These are phyloP conservation scores for Oreocharis arfaki DNA, from an alignment of 2,113 vertebrate species.

Conservation along the genomic window DNA sequence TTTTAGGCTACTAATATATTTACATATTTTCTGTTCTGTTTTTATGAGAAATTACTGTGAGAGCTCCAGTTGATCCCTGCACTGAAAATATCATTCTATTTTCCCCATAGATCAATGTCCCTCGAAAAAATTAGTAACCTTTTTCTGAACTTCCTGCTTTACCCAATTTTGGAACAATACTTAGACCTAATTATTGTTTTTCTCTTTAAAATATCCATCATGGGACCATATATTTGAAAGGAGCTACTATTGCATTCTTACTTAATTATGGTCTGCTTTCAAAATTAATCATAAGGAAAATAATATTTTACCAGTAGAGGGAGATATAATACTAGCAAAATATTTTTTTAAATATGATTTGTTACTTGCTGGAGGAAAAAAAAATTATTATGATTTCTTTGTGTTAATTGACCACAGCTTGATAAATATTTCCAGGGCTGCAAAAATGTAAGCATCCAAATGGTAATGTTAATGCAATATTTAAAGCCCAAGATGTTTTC, in stretches of 20 bases:
- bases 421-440: background rate
- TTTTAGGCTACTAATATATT: background rate
- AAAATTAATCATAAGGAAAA: background rate
- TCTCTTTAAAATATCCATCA: background rate
- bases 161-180: background rate
- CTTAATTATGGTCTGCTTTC: background rate
- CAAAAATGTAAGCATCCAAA: background rate
- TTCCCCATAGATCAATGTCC: background rate
- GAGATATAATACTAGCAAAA: slow-evolving; percentile 8
- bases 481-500: background rate
- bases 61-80: background rate
- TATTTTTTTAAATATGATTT: background rate
- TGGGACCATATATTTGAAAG: background rate
- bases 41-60: background rate
- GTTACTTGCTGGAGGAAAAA: background rate
- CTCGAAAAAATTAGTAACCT: background rate
- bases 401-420: background rate
- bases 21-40: background rate
- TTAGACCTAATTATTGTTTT: background rate
- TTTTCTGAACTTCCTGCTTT: background rate
- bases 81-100: background rate
- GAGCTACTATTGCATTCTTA: background rate
- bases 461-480: background rate
- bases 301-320: slow-evolving; percentile 41
- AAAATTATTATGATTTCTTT: background rate